Evolutionary conservation across 1,140 invertebrate species (phyloP), one percentile per base, ranked within the genome.

Genomic region (Aphaenogaster ashmeadi): DNA sequence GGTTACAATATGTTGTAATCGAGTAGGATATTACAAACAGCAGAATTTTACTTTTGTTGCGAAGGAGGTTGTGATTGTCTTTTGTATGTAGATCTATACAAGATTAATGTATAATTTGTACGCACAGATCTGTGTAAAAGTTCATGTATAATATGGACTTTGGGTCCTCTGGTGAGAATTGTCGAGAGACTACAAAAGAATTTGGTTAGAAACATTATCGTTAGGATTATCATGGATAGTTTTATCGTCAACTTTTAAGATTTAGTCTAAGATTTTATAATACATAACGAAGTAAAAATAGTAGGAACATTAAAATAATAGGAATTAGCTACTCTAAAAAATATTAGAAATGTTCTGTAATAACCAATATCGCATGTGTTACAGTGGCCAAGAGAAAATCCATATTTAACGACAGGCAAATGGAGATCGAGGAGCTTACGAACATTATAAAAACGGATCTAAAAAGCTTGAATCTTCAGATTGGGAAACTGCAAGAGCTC

Each of bases 401-500:
- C 0, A 96, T 99, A 64, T 99, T 99, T 96, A 99, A 99, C 96
- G 99, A 99, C 93, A 96, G 98, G 94, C 98, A 98, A 64, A 96
- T 97, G 85, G 99, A 99, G 96, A 99, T 99, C 75, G 98, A 99
- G 95, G 99, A 99, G 94, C 95, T 99, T 56, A 99, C 99, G 1
- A 99, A 99, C 92, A 99, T 99, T 64, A 99, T 99, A 44, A 99
- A 99, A 96, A 98, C 98, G 91, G 99, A 99, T 95, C 97, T 99
- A 75, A 98, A 97, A 94, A 98, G 98, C 92, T 96, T 99, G 77
- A 99, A 99, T 96, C 97, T 99, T 94, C 98, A 99, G 96, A 99
- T 99, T 93, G 98, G 98, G 13, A 97, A 97, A 91, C 95, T 98
- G 79, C 98, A 98, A 93, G 97, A 98, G 92, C 96, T 98, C 90